A percentile compares a stretch with the other conserved stretches of the same genome.
Conservation (phyloP, 2,888 invertebrate genomes). For the Calliphora vomitoria region DNA sequence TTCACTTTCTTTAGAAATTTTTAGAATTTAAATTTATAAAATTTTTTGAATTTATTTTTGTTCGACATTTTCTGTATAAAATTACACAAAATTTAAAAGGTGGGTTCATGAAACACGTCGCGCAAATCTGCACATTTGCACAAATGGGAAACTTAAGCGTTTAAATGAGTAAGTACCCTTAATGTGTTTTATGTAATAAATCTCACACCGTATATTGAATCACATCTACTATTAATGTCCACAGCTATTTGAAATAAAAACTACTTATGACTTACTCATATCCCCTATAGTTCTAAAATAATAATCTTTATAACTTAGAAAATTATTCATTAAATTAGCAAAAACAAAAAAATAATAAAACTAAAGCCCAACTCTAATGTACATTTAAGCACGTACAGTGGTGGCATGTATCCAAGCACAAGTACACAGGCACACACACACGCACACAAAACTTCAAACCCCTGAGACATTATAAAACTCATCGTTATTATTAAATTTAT, state of each 20-base stretch:
- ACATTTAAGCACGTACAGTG: slow-evolving; percentile 50
- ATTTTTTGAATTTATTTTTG: no score
- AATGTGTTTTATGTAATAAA: no score
- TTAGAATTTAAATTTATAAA: no score
- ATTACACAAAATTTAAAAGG: no score
- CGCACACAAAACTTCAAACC: slow-evolving; percentile 1
- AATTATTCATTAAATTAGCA: slow-evolving; percentile 34
- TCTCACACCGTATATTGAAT: no score
- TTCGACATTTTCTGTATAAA: no score
- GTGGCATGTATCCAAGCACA: neutral
- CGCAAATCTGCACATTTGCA: no score
- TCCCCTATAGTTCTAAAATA: slow-evolving; percentile 5
- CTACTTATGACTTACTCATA: neutral
- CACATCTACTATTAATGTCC: no score
- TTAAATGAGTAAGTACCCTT: no score
- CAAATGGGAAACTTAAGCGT: no score
- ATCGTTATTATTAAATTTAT: slow-evolving; percentile 65
- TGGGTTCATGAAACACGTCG: no score
- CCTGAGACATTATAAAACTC: slow-evolving; percentile 50
- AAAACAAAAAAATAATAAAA: neutral
- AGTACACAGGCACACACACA: neutral
- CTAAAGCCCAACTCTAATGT: slow-evolving; percentile 25
- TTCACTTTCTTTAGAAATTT: no score
- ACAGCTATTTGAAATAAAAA: slow-evolving; percentile 15
- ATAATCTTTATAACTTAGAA: slow-evolving; percentile 23